Base-by-base conservation (phyloP, 2,113 vertebrate species). In the Noctilio leporinus region DNA sequence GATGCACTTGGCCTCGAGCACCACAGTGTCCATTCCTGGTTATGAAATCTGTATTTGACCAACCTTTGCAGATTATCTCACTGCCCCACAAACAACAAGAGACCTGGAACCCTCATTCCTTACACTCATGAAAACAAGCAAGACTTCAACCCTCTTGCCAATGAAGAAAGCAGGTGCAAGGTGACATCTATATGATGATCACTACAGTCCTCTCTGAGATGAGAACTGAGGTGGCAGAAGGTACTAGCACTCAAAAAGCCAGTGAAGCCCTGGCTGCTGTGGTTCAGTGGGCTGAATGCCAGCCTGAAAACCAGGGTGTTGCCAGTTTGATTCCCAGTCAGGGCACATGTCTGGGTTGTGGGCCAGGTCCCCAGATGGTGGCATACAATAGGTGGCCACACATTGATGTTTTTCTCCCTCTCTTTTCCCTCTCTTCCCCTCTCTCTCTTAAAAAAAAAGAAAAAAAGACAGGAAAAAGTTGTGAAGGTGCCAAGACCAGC, bases 21-120 rank as follows among this genome's bases (percentile, higher is more conserved):
- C 5, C 26, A 55, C 47, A 22, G 35, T 53, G 30, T 59, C 85
- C 26, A 47, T 67, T 45, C 45, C 43, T 65, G 20, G 3, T 20
- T 72, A 87, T 45, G 38, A 89, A 83, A 75, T 43, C 12, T 75
- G 80, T 43, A 83, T 35, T 16, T 62, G 30, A 90, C 17, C 73
- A 70, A 72, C 38, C 90, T 87, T 92, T n/a, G 55, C 70, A 83
- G 53, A 93, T 91, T 11, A 86, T 2, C 43, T 86, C 57, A 69
- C 55, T 30, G 47, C 45, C 40, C 62, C 73, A 78, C 40, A 91
- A 91, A 75, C 89, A 65, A 55, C 10, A 30, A 11, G 19, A 33
- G 35, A 86, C 40, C 1, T 91, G 82, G 51, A 95, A 86, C 38
- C 59, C 33, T 75, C 9, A 11, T 30, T 35, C 40, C 62, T 77